Evolutionary conservation across 35 echinoderm and acorn worm genomes (phyloP), one percentile per base, ranked within the genome.

Genomic region (Apostichopus californicus): DNA sequence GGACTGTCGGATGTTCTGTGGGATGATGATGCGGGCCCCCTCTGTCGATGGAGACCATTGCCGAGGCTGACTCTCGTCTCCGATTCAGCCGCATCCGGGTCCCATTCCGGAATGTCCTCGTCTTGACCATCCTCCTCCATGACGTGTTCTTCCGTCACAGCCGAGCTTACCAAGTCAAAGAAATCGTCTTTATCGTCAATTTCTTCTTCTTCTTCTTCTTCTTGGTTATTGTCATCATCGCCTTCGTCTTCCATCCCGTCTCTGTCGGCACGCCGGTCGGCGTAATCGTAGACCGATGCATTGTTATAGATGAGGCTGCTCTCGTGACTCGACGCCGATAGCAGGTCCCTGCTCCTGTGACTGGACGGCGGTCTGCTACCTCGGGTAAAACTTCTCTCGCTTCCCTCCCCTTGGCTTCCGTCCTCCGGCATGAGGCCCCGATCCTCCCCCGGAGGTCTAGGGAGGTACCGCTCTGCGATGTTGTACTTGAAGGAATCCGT

Each of bases 391-490:
- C 59, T 86, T 18, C 83, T 59, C 46, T n/a, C 46, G n/a, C 12
- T 86, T 9, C 56, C 83, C 8, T 4, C 83, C 0, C 34, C 34
- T 5, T 86, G 15, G 54, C 83, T 80, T 5, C 18, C 78, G 17
- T 90, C 90, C 26, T 65, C 55, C 6, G 46, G 55, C 55, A 59
- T 1, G 46, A 12, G 26, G 6, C 15, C 9, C 0, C 17, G 18
- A 5, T 57, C 26, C 21, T 94, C 92, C 46, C 87, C 95, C 7
- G 80, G 78, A 5, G 95, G 95, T n/a, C 85, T 68, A 2, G 84
- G 93, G 1, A 98, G 90, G 86, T 98, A 98, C 17, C 93, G 77
- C 79, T 98, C 97, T 14, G 95, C 97, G 56, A 98, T 98, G 91
- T 98, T 98, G 83, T 96, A 98, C 61, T 96, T 81, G 95, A 98